Conservation (phyloP, 2,113 vertebrate genomes). For the Bucco capensis region DNA sequence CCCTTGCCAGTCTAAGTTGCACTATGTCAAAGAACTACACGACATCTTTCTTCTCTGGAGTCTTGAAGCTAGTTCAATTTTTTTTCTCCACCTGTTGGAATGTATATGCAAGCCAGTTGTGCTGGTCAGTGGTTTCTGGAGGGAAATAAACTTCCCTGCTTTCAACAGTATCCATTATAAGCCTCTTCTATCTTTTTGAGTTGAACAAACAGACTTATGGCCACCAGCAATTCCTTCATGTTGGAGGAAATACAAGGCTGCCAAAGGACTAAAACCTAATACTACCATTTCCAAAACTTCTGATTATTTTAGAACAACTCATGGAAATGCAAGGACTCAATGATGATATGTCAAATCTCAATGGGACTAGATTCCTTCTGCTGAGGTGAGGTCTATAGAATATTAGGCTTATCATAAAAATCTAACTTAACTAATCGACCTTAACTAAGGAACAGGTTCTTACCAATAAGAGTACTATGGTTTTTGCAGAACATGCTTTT, state of each 20-base stretch:
- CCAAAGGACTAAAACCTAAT: neutral
- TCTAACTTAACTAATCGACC: neutral
- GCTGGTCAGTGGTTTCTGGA: neutral
- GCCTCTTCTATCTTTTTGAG: neutral
- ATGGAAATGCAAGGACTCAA: neutral
- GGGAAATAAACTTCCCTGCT: neutral
- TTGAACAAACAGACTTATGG: neutral
- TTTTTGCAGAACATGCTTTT: neutral
- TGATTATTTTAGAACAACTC: neutral
- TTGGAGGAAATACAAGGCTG: neutral
- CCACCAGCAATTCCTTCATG: neutral
- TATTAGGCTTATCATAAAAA: neutral
- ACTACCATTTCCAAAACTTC: neutral
- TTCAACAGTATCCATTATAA: neutral
- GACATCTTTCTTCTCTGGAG: neutral
- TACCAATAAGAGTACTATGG: neutral
- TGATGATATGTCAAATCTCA: neutral
- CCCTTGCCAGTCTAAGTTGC: neutral
- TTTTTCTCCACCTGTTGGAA: neutral
- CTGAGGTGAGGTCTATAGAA: neutral
- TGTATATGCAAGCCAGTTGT: neutral
- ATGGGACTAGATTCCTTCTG: neutral
- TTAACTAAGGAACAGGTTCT: neutral
- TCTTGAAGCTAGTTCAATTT: neutral
- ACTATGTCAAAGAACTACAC: neutral